Conservation (phyloP, 2,888 invertebrate species). For the Electrophaes corylata region DNA sequence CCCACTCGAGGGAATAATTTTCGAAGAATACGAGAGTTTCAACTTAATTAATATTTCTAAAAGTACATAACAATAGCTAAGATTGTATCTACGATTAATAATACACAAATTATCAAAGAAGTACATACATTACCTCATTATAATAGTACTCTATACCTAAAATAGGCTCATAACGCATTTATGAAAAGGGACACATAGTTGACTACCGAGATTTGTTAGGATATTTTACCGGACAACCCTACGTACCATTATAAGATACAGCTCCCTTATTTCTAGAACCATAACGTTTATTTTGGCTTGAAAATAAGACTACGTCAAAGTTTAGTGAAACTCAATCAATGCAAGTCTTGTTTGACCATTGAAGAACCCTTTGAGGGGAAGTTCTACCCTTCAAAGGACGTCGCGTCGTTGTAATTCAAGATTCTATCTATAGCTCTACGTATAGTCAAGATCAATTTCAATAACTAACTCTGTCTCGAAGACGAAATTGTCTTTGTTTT, state of each 20-base stretch:
- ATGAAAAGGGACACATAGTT: neutral
- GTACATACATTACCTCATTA: no score
- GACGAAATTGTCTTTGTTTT: no score
- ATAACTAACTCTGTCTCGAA: neutral
- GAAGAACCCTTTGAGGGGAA: conserved; percentile 52
- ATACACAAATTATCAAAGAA: no score
- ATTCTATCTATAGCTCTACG: conserved; percentile 12
- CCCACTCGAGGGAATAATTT: no score
- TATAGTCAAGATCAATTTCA: neutral
- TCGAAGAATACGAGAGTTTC: no score
- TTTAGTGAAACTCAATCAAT: conserved; percentile 65
- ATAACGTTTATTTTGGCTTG: conserved; percentile 43
- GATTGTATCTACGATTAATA: no score
- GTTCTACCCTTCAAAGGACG: neutral
- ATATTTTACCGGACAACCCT: neutral
- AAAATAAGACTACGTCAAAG: neutral
- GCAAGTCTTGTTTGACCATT: conserved; percentile 69
- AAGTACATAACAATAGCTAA: no score
- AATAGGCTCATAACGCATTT: no score
- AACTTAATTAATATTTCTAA: no score
- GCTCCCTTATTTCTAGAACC: neutral
- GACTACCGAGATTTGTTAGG: neutral
- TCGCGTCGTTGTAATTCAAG: conserved; percentile 5
- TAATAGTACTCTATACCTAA: neutral
- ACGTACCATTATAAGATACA: neutral